Evolutionary conservation across 1,140 invertebrate species (phyloP), one percentile per base, ranked within the genome.

Genomic region (Rhyacophila brunnea): DNA sequence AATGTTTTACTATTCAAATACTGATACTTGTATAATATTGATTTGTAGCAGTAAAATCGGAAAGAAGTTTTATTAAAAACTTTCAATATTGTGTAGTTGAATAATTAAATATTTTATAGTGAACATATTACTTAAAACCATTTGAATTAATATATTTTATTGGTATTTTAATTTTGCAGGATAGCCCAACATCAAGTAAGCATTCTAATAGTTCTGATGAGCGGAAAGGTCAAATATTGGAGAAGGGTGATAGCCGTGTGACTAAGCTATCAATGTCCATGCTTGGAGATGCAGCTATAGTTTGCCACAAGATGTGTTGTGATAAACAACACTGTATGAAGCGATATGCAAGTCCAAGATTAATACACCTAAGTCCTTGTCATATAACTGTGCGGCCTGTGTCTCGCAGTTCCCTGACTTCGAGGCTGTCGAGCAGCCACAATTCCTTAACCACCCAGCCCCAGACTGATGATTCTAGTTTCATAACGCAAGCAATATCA

Each of bases 401-500:
- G 60, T 89, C 88, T 0, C 74, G 87, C 1, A 88, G 84, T 63
- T 90, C 88, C 0, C 69, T 90, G 0, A 84, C 87, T 0, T 89
- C 89, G 13, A 80, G 89, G 4, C 76, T 91, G 1, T 90, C 88
- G 36, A 90, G 87, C 68, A 90, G 88, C 42, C 89, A 91, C 68
- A 91, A 91, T 66, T 91, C 88, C 0, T 81, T 91, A 50, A 82
- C 86, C 34, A 87, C 85, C 3, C 83, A 90, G 28, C 86, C 88
- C 3, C 87, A 87, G 70, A 85, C 80, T 0, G 90, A 92, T 62
- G 89, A 91, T 68, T 91, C 89, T 4, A 90, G 84, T 62, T 92
- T 92, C 67, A 92, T 92, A 46, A 91, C 89, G 1, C 90, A 90
- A 66, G 90, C 89, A 13, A 90, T 91, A 80, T 91, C 89, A 0